These are phyloP conservation scores for Conopomorpha cramerella DNA, from an alignment of 1,140 invertebrate species.

Conservation along the genomic window DNA sequence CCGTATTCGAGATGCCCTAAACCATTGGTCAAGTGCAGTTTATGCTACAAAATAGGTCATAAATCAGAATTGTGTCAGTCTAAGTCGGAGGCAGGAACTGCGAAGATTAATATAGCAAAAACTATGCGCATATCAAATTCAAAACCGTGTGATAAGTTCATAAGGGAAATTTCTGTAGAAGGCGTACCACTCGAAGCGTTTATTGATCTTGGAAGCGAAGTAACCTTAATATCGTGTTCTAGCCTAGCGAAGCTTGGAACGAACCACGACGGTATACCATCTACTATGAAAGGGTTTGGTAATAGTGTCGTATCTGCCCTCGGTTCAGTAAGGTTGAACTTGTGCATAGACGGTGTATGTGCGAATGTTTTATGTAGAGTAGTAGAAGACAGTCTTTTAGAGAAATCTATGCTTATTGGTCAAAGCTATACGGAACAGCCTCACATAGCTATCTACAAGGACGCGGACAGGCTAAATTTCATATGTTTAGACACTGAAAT, in stretches of 20 bases:
- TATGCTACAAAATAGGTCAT: slow-evolving; percentile 7
- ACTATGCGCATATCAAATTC: slow-evolving; percentile 5
- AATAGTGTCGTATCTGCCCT: slow-evolving; percentile 7
- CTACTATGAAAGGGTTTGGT: slow-evolving; percentile 12
- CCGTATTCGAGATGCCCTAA: slow-evolving; percentile 6
- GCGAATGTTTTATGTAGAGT: slow-evolving; percentile 9
- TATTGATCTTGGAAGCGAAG: slow-evolving; percentile 9
- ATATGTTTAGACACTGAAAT: slow-evolving; percentile 2
- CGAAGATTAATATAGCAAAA: slow-evolving; percentile 1
- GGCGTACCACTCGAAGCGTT: slow-evolving; percentile 1
- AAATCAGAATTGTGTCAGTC: slow-evolving; percentile 2
- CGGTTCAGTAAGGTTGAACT: slow-evolving; percentile 4
- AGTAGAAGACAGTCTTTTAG: slow-evolving; percentile 7
- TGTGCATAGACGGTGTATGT: slow-evolving; percentile 8
- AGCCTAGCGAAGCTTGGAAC: slow-evolving; percentile 1
- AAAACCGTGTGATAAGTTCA: slow-evolving; percentile 4
- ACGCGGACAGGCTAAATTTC: slow-evolving; percentile 6
- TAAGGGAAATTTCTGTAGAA: slow-evolving; percentile 4
- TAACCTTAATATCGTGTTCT: slow-evolving; percentile 5
- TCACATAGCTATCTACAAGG: slow-evolving; percentile 9
- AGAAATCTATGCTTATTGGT: slow-evolving; percentile 8
- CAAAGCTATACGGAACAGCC: slow-evolving; percentile 10
- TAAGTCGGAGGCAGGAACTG: neutral
- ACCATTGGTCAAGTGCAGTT: slow-evolving; percentile 6
- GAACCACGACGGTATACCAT: slow-evolving; percentile 4